These are phyloP conservation scores for Exocentrus adspersus DNA, from an alignment of 2,888 invertebrate species.

Conservation along the genomic window DNA sequence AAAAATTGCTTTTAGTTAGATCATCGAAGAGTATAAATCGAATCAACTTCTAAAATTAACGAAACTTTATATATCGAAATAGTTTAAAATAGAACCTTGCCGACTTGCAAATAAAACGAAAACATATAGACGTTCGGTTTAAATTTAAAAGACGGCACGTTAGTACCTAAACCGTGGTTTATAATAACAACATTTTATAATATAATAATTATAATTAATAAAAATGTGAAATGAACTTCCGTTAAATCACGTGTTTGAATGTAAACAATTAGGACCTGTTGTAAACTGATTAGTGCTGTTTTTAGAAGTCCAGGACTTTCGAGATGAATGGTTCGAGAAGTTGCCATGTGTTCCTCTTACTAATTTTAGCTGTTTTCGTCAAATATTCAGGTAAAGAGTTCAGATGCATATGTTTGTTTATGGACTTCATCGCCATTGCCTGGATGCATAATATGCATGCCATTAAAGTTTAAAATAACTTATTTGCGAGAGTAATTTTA, in stretches of 20 bases:
- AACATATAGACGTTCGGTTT: constrained; percentile 34
- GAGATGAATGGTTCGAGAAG: constrained; percentile 28
- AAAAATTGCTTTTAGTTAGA: constrained; percentile 31
- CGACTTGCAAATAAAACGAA: constrained; percentile 42
- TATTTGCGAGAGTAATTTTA: not conserved
- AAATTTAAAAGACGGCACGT: constrained; percentile 30
- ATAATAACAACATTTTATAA: too few species aligned
- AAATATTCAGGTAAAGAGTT: constrained; percentile 32
- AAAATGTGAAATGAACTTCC: constrained; percentile 37
- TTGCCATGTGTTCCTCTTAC: constrained; percentile 22
- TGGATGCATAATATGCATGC: not conserved
- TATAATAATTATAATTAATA: constrained; percentile 24
- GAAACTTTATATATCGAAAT: constrained; percentile 39
- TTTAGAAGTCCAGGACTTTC: constrained; percentile 24
- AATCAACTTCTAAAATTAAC: constrained; percentile 42
- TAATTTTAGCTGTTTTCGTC: constrained; percentile 32
- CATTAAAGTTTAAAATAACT: not conserved
- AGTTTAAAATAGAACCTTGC: constrained; percentile 45
- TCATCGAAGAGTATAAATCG: constrained; percentile 33
- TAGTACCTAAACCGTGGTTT: constrained; percentile 27
- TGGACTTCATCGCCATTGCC: not conserved
- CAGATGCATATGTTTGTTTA: constrained; percentile 16
- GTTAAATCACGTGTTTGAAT: constrained; percentile 35
- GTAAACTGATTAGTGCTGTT: constrained; percentile 26
- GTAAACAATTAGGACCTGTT: constrained; percentile 24